Evolutionary conservation across 2,113 vertebrate genomes (phyloP), one percentile per base, ranked within the genome.

Genomic region (Tichodroma muraria): DNA sequence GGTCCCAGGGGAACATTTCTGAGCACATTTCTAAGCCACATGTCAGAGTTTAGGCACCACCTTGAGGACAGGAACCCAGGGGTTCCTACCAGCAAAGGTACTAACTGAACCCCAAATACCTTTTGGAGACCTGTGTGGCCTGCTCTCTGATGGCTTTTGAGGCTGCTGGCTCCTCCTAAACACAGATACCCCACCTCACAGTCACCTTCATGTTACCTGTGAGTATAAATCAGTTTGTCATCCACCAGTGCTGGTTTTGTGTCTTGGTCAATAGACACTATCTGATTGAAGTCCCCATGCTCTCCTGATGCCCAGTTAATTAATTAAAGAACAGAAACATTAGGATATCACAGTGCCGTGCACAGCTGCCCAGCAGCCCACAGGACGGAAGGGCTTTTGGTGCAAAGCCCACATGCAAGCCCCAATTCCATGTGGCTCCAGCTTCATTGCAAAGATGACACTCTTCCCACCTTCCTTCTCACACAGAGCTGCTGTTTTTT

Each of bases 11-110:
- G n/a, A 56, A 45, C 12, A 11, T 60, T 80, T 76, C 6, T 81
- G 40, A 45, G 25, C 20, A 8, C 0, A 0, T 86, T 84, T 25
- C 15, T 70, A 35, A 68, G 16, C 14, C 33, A 23, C 33, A 6
- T 4, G 16, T n/a, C 57, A 76, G 54, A 79, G 28, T 31, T 76
- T 15, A 63, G n/a, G 6, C 28, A 59, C 10, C 15, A 28, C 52
- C 21, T 16, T 31, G 60, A 35, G 40, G 13, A 45, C 0, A 1
- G 68, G 12, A 70, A 24, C 18, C 66, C 28, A 15, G 7, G 11
- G 8, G 4, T 47, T 76, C 22, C 37, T 28, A 50, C 9, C 24
- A 64, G 66, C 25, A 80, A 45, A 78, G 25, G 17, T 44, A 60
- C 22, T 27, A 80, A 23, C 40, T 73, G 57, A 63, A 75, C 16